Percentiles rank a stretch among this genome's conserved stretches.
phyloP scores from a whole-genome alignment of 1,140 invertebrate species.

The Drosophila miranda region DNA sequence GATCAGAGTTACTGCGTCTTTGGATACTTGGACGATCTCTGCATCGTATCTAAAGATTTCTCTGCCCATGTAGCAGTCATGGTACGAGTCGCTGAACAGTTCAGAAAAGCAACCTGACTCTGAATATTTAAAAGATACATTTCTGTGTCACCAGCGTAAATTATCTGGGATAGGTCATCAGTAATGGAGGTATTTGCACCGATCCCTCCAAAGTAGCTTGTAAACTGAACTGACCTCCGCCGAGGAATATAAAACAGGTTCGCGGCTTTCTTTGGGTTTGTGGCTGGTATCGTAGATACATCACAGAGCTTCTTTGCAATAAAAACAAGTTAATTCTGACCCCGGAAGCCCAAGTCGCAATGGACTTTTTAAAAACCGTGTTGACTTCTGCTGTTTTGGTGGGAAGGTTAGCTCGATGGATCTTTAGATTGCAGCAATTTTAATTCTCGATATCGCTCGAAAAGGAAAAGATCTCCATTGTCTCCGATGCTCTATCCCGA shows the following conservation, averaged over 20 bases:
- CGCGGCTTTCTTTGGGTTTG: slow-evolving; percentile 10
- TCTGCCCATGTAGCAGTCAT: too few relatives aligned
- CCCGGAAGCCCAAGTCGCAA: not conserved
- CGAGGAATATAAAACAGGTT: slow-evolving; percentile 18
- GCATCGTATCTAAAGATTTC: too few relatives aligned
- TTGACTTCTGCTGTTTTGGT: slow-evolving; percentile 6
- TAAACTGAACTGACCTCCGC: slow-evolving; percentile 12
- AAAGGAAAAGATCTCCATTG: slow-evolving; percentile 51
- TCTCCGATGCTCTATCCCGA: slow-evolving; percentile 35
- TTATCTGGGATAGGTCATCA: too few relatives aligned
- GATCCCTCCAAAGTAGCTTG: slow-evolving; percentile 8
- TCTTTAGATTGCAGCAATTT: not conserved
- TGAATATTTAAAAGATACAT: not conserved
- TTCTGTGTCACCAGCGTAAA: not conserved
- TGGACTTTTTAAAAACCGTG: not conserved
- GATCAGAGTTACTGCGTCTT: slow-evolving; percentile 29
- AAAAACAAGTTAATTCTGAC: slow-evolving; percentile 19
- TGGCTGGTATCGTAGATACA: too few relatives aligned
- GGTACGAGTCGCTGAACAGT: not conserved
- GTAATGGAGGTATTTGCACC: slow-evolving; percentile 11
- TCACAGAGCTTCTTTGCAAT: not conserved
- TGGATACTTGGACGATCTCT: too few relatives aligned
- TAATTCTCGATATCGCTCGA: too few relatives aligned
- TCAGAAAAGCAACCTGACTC: slow-evolving; percentile 6
- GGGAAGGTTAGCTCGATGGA: slow-evolving; percentile 1